Percentiles rank a stretch among this genome's conserved stretches.
These are phyloP conservation scores for Chromoteleia sp. DNA, from an alignment of 2,888 invertebrate species.

Conservation along the genomic window DNA sequence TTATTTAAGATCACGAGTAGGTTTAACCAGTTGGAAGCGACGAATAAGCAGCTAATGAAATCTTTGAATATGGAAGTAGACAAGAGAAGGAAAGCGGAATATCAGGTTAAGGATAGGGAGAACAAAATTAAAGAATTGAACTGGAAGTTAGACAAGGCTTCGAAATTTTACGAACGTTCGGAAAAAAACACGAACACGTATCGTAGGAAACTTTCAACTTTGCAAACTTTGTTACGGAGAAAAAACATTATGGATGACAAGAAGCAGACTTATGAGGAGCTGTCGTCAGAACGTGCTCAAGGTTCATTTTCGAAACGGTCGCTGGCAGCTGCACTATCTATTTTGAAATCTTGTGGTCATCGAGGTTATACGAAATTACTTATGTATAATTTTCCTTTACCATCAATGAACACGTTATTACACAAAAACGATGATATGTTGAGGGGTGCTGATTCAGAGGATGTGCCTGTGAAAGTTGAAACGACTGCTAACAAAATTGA, in stretches of 20 bases:
- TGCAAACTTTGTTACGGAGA: constrained; percentile 78
- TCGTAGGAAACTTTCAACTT: constrained; percentile 78
- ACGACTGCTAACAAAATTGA: neutral
- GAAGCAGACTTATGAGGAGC: constrained; percentile 73
- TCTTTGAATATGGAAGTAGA: constrained; percentile 76
- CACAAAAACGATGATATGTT: constrained; percentile 16
- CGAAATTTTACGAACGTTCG: constrained; percentile 81
- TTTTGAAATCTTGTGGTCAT: constrained; percentile 75
- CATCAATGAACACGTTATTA: constrained; percentile 71
- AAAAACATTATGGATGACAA: constrained; percentile 76
- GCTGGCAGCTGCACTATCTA: constrained; percentile 74
- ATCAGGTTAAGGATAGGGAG: constrained; percentile 78
- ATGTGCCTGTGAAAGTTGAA: neutral
- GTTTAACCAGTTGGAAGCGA: constrained; percentile 76
- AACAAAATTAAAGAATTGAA: constrained; percentile 81
- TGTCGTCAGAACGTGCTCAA: constrained; percentile 72
- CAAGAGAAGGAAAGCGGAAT: constrained; percentile 76
- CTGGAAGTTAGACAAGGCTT: constrained; percentile 81
- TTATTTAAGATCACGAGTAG: constrained; percentile 76
- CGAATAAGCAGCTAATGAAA: constrained; percentile 79
- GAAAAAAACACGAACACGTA: constrained; percentile 81
- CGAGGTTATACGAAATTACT: constrained; percentile 77
- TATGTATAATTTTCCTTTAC: constrained; percentile 77
- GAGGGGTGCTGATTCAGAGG: neutral
- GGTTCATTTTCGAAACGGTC: constrained; percentile 75